Percentiles rank a stretch among this genome's conserved stretches.
Evolutionary conservation across 2,113 vertebrate genomes (phyloP).

Genomic region (Monarcha castaneiventris): DNA sequence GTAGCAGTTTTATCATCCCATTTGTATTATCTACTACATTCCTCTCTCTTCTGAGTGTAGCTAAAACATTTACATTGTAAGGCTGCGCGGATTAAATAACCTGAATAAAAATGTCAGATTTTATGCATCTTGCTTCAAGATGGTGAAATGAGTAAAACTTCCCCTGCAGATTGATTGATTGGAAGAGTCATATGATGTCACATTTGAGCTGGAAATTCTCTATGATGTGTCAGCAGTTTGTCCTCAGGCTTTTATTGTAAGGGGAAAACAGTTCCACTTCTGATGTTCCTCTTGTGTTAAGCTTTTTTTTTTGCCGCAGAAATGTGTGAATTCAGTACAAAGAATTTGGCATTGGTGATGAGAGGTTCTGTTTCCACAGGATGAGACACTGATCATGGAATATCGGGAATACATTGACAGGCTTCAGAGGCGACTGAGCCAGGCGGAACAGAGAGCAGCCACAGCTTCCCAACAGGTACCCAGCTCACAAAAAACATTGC

Average conservation of each 20-base stretch:
- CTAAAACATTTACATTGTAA: background rate
- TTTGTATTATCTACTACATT: background rate
- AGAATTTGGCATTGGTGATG: constrained; percentile 19
- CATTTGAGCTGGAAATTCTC: background rate
- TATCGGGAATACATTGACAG: constrained; percentile 82
- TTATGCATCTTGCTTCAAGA: background rate
- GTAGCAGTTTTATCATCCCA: background rate
- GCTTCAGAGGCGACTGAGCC: constrained; percentile 85
- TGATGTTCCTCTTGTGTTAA: background rate
- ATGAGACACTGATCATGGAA: constrained; percentile 81
- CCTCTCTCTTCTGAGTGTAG: background rate
- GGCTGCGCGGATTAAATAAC: background rate
- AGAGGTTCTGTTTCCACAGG: constrained; percentile 68
- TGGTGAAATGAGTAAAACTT: background rate
- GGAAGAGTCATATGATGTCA: background rate
- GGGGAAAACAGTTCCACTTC: background rate
- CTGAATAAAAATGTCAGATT: background rate
- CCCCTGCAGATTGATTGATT: background rate
- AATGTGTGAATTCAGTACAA: background rate
- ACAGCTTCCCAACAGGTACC: constrained; percentile 85
- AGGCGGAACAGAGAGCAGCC: constrained; percentile 84
- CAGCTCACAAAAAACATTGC: background rate
- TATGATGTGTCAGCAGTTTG: background rate
- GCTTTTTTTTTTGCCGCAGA: background rate
- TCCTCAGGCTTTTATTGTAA: background rate